These are phyloP conservation scores for Ectropis grisescens DNA, from an alignment of 1,140 invertebrate genomes.

Conservation along the genomic window DNA sequence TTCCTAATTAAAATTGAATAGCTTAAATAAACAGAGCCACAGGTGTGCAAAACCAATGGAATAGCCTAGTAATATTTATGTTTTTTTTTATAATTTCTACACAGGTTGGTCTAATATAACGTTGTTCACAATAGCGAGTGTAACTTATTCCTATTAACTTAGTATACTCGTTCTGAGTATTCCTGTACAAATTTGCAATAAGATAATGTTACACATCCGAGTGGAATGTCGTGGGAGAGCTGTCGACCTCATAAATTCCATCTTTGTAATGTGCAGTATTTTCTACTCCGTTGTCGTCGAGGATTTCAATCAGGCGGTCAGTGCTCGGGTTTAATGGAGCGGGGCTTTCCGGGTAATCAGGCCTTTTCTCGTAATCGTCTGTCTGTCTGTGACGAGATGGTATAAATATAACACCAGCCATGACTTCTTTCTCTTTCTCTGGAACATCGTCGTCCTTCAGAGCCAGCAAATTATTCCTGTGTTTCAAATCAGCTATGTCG, in stretches of 20 bases:
- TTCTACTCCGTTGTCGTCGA: conserved; percentile 29
- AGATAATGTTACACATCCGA: conserved; percentile 50
- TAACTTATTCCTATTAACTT: no score
- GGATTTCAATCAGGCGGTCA: conserved; percentile 47
- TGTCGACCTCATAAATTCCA: conserved; percentile 22
- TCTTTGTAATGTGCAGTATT: conserved; percentile 26
- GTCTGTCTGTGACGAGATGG: conserved; percentile 40
- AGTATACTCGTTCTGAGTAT: no score
- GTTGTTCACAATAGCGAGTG: no score
- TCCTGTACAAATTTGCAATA: no score
- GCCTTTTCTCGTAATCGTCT: conserved; percentile 41
- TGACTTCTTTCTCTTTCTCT: conserved; percentile 22
- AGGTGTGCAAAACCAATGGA: no score
- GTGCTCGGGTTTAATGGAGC: conserved; percentile 25
- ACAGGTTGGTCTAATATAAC: no score
- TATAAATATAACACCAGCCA: conserved; percentile 42
- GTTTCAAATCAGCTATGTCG: conserved; percentile 41
- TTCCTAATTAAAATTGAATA: no score
- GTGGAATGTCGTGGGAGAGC: conserved; percentile 19
- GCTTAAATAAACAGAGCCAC: no score
- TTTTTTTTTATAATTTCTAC: no score
- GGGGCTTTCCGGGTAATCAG: conserved; percentile 52
- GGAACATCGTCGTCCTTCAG: conserved; percentile 23
- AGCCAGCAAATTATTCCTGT: conserved; percentile 28
- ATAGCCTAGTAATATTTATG: no score